Evolutionary conservation across 2,797 vertebrate genomes (phyloP), one percentile per base, ranked within the genome.

Genomic region (Sebastiscus albofasciatus): DNA sequence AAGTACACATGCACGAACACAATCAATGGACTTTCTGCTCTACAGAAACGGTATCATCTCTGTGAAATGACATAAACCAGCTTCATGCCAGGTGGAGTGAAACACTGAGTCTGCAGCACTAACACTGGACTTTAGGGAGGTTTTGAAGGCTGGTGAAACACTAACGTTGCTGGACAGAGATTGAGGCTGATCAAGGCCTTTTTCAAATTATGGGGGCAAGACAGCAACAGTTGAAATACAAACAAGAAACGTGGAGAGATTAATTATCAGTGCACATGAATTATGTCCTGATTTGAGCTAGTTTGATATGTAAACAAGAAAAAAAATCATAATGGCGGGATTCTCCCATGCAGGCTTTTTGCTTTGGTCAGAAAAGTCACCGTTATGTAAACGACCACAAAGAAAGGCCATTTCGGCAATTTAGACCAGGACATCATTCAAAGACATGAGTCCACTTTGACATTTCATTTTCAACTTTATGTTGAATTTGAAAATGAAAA

Each of bases 21-120:
- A 75, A 72, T 69, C 56, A 71, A 65, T 2, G 16, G 18, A 66
- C 14, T 42, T 72, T 78, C 62, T 69, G 54, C 70, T 82, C 71
- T 4, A 24, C 66, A 75, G 26, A 76, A 72, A 67, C 29, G 2
- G 31, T 1, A 67, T 59, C 62, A 75, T 62, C 31, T 82, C 65
- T 61, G 56, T 39, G 52, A 67, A 80, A 78, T 69, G 42, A 77
- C 0, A 5, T 1, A 31, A 68, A 42, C 9, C 31, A 20, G 39
- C 29, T 58, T 62, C 42, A 54, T 3, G 39, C 26, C 54, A 33
- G 27, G 20, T 55, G 18, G 14, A 67, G 42, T 10, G 36, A 81
- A 52, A 79, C 42, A 27, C 24, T 8, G 13, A 75, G 6, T 61
- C 71, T 64, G 46, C 54, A 42, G 70, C 66, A 59, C 7, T 3